Conservation (phyloP, 2,797 vertebrate genomes). For the Enteromius argenteus region DNA sequence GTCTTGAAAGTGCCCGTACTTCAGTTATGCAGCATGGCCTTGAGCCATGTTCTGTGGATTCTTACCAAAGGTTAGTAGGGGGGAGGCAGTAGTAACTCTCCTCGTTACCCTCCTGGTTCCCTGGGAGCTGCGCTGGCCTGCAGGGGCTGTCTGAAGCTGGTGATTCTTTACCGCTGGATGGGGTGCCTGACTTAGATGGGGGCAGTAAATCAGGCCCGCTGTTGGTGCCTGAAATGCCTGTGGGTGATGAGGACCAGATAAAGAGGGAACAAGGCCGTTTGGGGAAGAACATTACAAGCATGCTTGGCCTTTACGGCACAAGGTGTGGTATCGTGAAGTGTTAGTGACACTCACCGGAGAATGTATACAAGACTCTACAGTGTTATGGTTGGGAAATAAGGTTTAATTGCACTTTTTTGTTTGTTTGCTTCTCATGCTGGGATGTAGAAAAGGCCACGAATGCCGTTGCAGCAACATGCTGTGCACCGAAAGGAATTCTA, state of each 20-base stretch:
- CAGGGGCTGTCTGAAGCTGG: slow-evolving; percentile 21
- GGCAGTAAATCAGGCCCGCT: slow-evolving; percentile 30
- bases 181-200: slow-evolving; percentile 15
- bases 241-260: slow-evolving; percentile 36
- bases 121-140: slow-evolving; percentile 34
- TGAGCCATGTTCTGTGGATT: slow-evolving; percentile 29
- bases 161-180: slow-evolving; percentile 24
- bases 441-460: slow-evolving; percentile 35
- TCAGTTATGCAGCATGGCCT: slow-evolving; percentile 41
- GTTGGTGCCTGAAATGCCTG: slow-evolving; percentile 13
- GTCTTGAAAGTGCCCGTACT: slow-evolving; percentile 7
- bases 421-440: slow-evolving; percentile 37
- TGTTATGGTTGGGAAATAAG: slow-evolving; percentile 47
- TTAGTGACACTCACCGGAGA: slow-evolving; percentile 28
- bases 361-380: slow-evolving; percentile 44
- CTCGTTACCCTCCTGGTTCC: slow-evolving; percentile 26
- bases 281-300: slow-evolving; percentile 4
- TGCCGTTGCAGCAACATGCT: slow-evolving; percentile 28
- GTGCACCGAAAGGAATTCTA: slow-evolving; percentile 32
- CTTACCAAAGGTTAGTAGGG: slow-evolving; percentile 30
- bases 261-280: slow-evolving; percentile 27
- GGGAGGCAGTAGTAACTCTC: slow-evolving; percentile 28
- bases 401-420: slow-evolving; percentile 40
- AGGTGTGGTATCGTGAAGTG: slow-evolving; percentile 32
- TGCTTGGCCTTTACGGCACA: slow-evolving; percentile 40